Evolutionary conservation across 2,888 invertebrate genomes (phyloP), one percentile per base, ranked within the genome.

Genomic region (Plutella xylostella): DNA sequence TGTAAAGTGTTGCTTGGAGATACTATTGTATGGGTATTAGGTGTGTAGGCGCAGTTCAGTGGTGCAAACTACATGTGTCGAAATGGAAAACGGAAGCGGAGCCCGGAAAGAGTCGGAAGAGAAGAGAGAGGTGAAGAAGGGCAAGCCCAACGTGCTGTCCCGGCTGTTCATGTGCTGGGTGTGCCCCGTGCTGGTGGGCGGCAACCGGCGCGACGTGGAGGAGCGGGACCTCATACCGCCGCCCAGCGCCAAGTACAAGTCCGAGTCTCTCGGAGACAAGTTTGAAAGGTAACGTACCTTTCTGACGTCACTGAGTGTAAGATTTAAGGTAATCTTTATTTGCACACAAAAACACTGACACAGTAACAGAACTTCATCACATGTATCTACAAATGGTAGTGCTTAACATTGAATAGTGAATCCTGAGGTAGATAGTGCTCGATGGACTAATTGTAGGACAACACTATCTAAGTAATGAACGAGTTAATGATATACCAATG

Each of bases 151-250:
- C 49, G 47, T 74, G 37, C 48, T 83, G 1, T 78, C 83, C 1
- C 63, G 60, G 48, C 42, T 83, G 17, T 82, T 84, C 49, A 55
- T 84, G 30, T 83, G 83, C 62, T 85, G 85, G 85, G 62, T 84
- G 47, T 76, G 75, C 49, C 85, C 85, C 7, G 74, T 84, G 43
- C 56, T 85, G 7, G 67, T 79, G 45, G 86, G 82, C 54, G 89
- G 90, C 4, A 82, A 84, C 46, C 79, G 64, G 57, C 76, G 86
- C 51, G 87, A 88, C 48, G 72, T 93, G 11, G 87, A 87, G 55
- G 83, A 89, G 43, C 73, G 82, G 7, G 92, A 93, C 68, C 75
- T 93, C 19, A 88, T 90, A 21, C 49, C 65, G 37, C 85, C 88
- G 56, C 86, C 88, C 0, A 72, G 88, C 7, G 82, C 86, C 43